phyloP scores from a whole-genome alignment of 2,113 vertebrate species.

The Lepidothrix coronata region DNA sequence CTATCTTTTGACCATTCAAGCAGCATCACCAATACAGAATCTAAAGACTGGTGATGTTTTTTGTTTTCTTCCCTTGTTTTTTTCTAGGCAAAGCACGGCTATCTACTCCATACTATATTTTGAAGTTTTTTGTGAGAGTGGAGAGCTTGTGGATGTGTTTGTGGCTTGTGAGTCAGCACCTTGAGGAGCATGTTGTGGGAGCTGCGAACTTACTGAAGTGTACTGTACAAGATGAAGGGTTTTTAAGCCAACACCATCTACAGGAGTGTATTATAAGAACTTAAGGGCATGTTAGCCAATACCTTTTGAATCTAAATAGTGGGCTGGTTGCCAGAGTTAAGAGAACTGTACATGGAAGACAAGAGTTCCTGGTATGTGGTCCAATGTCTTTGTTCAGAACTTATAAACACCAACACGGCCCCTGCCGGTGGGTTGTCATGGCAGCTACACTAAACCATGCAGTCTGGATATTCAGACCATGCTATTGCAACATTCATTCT shows the following conservation, averaged over 20 bases:
- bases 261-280: not conserved
- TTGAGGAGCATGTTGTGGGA: not conserved
- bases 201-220: not conserved
- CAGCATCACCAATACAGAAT: not conserved
- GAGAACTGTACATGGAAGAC: not conserved
- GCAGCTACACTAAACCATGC: not conserved
- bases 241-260: not conserved
- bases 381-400: not conserved
- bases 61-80: not conserved
- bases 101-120: not conserved
- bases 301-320: not conserved
- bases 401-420: fast-evolving
- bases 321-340: not conserved
- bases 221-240: not conserved
- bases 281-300: not conserved
- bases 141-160: not conserved
- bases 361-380: fast-evolving
- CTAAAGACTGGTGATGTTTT: not conserved
- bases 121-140: not conserved
- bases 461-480: not conserved
- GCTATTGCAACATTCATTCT: not conserved
- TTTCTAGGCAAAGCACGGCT: not conserved
- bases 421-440: not conserved
- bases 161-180: not conserved
- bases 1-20: not conserved